Evolutionary conservation across 1,140 invertebrate species (phyloP).

Genomic region (Brachionus manjavacas): DNA sequence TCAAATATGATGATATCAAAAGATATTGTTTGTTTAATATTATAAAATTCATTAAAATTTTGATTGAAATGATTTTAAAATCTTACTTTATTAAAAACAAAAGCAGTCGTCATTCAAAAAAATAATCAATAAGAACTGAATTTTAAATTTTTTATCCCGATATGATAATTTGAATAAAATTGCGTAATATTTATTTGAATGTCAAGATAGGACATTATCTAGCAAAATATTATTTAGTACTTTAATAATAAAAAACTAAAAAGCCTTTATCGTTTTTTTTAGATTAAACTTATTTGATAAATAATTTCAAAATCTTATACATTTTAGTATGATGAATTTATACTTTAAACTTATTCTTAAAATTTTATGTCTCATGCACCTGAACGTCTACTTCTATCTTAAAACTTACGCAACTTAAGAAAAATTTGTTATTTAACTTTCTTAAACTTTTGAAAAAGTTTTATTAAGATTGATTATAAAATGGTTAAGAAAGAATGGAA

Average conservation of each 20-base stretch:
- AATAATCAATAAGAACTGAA: background rate
- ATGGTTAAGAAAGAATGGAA: background rate
- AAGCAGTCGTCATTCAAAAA: background rate
- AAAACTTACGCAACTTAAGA: background rate
- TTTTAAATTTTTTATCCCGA: background rate
- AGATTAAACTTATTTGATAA: background rate
- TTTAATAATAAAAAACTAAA: background rate
- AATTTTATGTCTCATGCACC: background rate
- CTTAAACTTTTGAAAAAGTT: background rate
- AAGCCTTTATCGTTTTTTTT: background rate
- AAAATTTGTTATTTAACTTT: background rate
- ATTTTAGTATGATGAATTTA: background rate
- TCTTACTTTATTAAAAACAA: background rate
- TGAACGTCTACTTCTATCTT: background rate
- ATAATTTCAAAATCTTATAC: background rate
- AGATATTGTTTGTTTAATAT: too few relatives aligned
- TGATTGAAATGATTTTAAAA: too few relatives aligned
- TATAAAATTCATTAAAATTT: too few relatives aligned
- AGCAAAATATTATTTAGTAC: background rate
- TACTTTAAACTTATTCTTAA: background rate
- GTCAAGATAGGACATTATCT: background rate
- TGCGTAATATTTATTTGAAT: background rate
- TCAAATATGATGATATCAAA: too few relatives aligned
- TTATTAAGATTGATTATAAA: background rate
- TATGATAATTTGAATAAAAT: background rate